A percentile compares a stretch with the other conserved stretches of the same genome.
Evolutionary conservation across 2,888 invertebrate species (phyloP).

Genomic region (Nematopogon swammerdamellus): DNA sequence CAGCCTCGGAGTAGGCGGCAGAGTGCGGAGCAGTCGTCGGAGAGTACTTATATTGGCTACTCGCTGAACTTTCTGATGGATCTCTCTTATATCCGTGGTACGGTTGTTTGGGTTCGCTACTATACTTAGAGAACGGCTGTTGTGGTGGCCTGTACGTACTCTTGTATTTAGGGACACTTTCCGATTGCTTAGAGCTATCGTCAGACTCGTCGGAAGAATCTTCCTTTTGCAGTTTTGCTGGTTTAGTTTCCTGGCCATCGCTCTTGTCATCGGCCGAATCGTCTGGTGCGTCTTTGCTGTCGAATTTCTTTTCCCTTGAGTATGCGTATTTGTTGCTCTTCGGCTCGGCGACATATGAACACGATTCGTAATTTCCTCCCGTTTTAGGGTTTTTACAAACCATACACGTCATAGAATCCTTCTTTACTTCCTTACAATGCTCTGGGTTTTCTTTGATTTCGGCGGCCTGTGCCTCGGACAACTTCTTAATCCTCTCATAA

Average conservation of each 20-base stretch:
- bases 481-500: slow-evolving; percentile 55
- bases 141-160: slow-evolving; percentile 14
- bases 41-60: background rate
- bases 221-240: slow-evolving; percentile 28
- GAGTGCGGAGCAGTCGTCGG: background rate
- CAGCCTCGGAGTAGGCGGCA: slow-evolving; percentile 12
- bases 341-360: slow-evolving; percentile 73
- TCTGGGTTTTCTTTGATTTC: slow-evolving; percentile 60
- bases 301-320: slow-evolving; percentile 61
- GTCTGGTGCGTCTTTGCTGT: slow-evolving; percentile 56
- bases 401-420: slow-evolving; percentile 66
- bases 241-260: slow-evolving; percentile 25
- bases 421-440: slow-evolving; percentile 62
- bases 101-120: slow-evolving; percentile 22
- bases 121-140: slow-evolving; percentile 24
- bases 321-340: slow-evolving; percentile 68
- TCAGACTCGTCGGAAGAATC: slow-evolving; percentile 17
- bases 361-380: slow-evolving; percentile 75
- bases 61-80: background rate
- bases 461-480: slow-evolving; percentile 60
- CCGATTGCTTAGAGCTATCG: slow-evolving; percentile 10
- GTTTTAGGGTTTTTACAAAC: slow-evolving; percentile 72
- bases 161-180: background rate
- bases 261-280: slow-evolving; percentile 43
- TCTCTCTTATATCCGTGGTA: slow-evolving; percentile 24